Conservation (phyloP, 2,888 invertebrate genomes). For the Myopa tessellatipennis region DNA sequence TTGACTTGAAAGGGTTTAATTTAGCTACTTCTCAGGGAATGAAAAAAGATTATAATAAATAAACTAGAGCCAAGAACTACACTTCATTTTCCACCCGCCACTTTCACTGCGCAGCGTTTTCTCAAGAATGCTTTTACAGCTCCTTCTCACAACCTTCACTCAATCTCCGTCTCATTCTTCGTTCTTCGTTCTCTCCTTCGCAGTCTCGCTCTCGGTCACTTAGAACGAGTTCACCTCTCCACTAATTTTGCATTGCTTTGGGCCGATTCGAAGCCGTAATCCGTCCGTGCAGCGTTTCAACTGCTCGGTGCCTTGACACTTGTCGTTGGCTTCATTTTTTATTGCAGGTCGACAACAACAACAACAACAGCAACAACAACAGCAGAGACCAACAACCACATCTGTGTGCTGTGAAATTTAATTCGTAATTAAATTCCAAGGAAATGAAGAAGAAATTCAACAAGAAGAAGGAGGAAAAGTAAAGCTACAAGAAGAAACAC, state of each 20-base stretch:
- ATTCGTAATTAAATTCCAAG: slow-evolving; percentile 36
- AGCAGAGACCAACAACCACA: not conserved
- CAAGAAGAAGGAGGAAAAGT: not conserved
- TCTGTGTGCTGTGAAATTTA: slow-evolving; percentile 32
- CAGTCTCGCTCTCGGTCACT: not conserved
- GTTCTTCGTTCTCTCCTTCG: not conserved
- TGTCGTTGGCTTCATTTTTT: not conserved
- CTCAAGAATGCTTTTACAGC: not conserved
- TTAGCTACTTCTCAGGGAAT: not conserved
- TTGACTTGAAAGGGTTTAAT: not conserved
- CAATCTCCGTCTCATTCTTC: not conserved
- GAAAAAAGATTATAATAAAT: not conserved
- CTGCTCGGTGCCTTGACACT: not conserved
- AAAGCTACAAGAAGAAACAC: too few species aligned
- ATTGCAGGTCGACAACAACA: not conserved
- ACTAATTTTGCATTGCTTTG: not conserved
- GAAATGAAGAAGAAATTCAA: slow-evolving; percentile 18
- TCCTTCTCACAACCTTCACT: not conserved
- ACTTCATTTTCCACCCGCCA: not conserved
- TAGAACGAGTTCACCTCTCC: not conserved
- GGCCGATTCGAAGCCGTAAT: not conserved
- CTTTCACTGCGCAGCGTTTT: not conserved
- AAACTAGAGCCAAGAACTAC: not conserved
- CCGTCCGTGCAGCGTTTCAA: not conserved
- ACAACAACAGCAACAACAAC: too few species aligned